These are phyloP conservation scores for Dynastes tityus DNA, from an alignment of 2,888 invertebrate species.

Conservation along the genomic window DNA sequence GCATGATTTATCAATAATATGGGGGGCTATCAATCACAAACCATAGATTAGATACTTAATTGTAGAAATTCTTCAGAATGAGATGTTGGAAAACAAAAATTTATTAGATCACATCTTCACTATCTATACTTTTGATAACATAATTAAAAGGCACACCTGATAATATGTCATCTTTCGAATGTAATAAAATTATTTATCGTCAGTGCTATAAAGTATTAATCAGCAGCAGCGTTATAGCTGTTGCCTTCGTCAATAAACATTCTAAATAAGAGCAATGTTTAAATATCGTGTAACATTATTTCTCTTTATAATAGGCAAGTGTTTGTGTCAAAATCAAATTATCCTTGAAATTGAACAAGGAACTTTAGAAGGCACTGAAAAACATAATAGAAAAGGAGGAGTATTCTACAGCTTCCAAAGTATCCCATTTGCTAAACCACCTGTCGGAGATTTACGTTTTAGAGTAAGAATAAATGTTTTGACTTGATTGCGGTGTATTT, in stretches of 20 bases:
- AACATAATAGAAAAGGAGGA: constrained; percentile 11
- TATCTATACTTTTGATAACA: too few relatives aligned
- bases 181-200: too few relatives aligned
- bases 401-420: constrained; percentile 66
- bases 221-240: too few relatives aligned
- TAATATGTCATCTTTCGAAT: too few relatives aligned
- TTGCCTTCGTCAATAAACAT: not conserved
- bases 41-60: too few relatives aligned
- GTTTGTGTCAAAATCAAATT: constrained; percentile 15
- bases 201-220: too few relatives aligned
- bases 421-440: constrained; percentile 68
- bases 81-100: too few relatives aligned
- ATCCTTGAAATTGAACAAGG: constrained; percentile 30
- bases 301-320: not conserved
- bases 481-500: not conserved
- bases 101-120: too few relatives aligned
- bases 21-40: too few relatives aligned
- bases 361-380: constrained; percentile 2
- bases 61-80: too few relatives aligned
- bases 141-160: too few relatives aligned
- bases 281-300: not conserved
- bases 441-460: constrained; percentile 65
- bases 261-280: not conserved
- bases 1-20: too few relatives aligned
- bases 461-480: constrained; percentile 59